Conservation (phyloP, 2,888 invertebrate species). For the Hirtodrosophila confusa region DNA sequence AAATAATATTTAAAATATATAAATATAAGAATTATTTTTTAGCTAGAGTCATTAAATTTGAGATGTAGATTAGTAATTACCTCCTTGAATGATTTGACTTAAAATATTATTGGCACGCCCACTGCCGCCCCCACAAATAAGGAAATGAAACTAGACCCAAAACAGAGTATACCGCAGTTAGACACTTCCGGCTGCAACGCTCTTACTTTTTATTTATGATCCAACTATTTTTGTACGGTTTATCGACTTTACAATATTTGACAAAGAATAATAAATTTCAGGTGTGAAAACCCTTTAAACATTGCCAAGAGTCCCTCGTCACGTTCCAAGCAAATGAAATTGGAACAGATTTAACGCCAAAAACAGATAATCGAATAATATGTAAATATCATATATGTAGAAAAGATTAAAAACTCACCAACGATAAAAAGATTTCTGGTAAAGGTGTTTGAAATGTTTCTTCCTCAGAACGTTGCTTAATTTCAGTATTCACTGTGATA, state of each 20-base stretch:
- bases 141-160: background rate
- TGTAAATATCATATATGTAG: background rate
- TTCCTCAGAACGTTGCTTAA: too few species aligned
- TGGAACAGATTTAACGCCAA: constrained; percentile 15
- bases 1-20: too few species aligned
- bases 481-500: too few species aligned
- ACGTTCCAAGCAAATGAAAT: constrained; percentile 34
- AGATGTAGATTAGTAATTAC: too few species aligned
- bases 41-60: too few species aligned
- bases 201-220: constrained; percentile 40
- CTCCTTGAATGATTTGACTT: too few species aligned
- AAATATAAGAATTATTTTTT: too few species aligned
- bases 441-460: background rate
- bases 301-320: constrained; percentile 11
- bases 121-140: too few species aligned
- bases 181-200: too few species aligned
- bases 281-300: constrained; percentile 41
- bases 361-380: constrained; percentile 2
- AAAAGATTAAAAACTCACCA: background rate
- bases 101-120: too few species aligned
- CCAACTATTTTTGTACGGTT: constrained; percentile 19
- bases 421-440: background rate
- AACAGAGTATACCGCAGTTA: constrained; percentile 8
- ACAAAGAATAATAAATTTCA: constrained; percentile 57
- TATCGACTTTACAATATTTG: constrained; percentile 45